These are phyloP conservation scores for Rhabdophis nuchalis DNA, from an alignment of 2,797 vertebrate species.

Conservation along the genomic window DNA sequence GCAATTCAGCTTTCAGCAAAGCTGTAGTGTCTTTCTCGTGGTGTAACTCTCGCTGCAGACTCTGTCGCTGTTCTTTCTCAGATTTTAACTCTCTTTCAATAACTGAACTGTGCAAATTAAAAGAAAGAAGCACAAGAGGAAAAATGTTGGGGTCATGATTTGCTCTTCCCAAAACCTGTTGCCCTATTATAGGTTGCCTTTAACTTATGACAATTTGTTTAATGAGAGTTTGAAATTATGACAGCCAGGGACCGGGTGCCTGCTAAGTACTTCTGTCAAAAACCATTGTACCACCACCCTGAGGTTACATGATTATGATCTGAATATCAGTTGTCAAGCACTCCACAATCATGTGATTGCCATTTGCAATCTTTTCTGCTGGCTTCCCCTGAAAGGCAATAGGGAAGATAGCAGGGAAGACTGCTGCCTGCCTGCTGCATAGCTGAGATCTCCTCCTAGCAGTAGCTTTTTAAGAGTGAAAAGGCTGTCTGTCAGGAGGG, in stretches of 20 bases:
- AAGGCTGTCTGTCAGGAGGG: not conserved
- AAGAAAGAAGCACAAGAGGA: not conserved
- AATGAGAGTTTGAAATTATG: not conserved
- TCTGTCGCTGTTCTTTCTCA: conserved; percentile 90
- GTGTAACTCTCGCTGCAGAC: conserved; percentile 84
- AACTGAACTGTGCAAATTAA: conserved; percentile 73
- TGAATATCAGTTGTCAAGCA: not conserved
- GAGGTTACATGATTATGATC: not conserved
- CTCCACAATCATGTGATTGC: not conserved
- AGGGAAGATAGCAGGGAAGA: not conserved
- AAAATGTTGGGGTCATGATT: not conserved
- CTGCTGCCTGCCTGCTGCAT: not conserved
- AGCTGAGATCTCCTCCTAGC: not conserved
- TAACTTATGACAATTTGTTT: not conserved
- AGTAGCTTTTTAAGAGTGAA: not conserved
- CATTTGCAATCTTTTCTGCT: not conserved
- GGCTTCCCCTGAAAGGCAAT: not conserved
- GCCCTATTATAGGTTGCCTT: not conserved
- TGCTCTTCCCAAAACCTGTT: not conserved
- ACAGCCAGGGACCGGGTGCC: not conserved
- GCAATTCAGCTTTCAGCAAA: conserved; percentile 87
- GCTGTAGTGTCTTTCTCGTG: conserved; percentile 84
- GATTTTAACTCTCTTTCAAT: conserved; percentile 86
- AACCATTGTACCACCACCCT: not conserved
- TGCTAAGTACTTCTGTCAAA: not conserved